phyloP scores from a whole-genome alignment of 2,113 vertebrate genomes.

The Dicrurus megarhynchus region DNA sequence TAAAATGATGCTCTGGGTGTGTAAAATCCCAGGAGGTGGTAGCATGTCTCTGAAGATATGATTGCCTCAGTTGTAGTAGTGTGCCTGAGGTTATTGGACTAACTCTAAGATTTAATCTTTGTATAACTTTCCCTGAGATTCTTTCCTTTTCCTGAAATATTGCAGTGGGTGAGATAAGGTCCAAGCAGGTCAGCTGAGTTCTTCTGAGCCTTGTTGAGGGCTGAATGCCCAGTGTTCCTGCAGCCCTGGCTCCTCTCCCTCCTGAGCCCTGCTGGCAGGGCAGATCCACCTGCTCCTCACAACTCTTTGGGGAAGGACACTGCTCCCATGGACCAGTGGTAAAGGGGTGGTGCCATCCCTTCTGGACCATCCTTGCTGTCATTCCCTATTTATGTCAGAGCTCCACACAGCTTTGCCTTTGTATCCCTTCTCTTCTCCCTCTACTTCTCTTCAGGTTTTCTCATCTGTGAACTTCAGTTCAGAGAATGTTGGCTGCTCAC shows the following conservation, averaged over 20 bases:
- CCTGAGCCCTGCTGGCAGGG: too few relatives aligned
- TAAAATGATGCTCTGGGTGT: neutral
- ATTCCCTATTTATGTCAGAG: neutral
- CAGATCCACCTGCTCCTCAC: neutral
- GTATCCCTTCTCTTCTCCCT: neutral
- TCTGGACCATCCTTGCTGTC: neutral
- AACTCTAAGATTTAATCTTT: neutral
- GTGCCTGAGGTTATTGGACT: neutral
- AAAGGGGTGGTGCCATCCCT: neutral
- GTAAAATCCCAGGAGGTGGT: neutral
- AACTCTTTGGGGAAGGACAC: neutral
- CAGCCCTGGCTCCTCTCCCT: neutral
- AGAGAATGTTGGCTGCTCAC: neutral
- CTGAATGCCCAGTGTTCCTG: fast-evolving
- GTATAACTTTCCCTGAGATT: neutral
- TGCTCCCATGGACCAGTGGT: fast-evolving
- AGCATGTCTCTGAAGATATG: neutral
- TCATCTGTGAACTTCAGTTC: neutral
- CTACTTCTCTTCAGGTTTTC: neutral
- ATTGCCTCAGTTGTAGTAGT: neutral
- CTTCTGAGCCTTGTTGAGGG: neutral
- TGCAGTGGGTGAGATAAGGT: neutral
- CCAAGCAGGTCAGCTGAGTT: neutral
- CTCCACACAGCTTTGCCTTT: neutral
- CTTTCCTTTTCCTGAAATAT: neutral